A percentile compares a stretch with the other conserved stretches of the same genome.
These are phyloP conservation scores for Seriola quinqueradiata DNA, from an alignment of 2,113 vertebrate genomes.

Conservation along the genomic window DNA sequence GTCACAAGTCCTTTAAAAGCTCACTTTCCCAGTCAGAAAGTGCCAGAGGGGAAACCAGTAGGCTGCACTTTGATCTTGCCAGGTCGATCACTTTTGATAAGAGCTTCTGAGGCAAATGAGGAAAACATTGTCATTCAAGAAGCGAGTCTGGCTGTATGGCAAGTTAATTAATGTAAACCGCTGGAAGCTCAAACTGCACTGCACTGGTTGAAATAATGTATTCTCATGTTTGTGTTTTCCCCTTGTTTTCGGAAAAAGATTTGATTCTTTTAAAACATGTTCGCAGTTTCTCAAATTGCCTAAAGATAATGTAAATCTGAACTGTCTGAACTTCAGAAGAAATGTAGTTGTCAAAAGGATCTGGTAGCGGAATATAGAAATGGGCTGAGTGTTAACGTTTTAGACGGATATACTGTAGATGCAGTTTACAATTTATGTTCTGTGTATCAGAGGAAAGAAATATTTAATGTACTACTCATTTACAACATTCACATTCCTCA, in stretches of 20 bases:
- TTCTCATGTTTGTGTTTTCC: conserved; percentile 20
- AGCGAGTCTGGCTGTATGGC: conserved; percentile 23
- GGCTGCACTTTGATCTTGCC: conserved; percentile 79
- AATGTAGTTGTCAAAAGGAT: conserved; percentile 5
- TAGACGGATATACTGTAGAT: not conserved
- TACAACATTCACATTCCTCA: conserved; percentile 11
- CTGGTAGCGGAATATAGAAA: not conserved
- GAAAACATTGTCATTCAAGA: conserved; percentile 71
- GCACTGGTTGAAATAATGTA: conserved; percentile 16
- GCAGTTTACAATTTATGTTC: conserved; percentile 12
- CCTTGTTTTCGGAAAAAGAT: conserved; percentile 9
- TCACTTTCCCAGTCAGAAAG: conserved; percentile 63
- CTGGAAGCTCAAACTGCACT: conserved; percentile 35
- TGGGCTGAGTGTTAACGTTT: conserved; percentile 2
- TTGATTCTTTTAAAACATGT: conserved; percentile 36
- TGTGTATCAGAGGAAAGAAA: conserved; percentile 8
- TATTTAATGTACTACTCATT: conserved; percentile 7
- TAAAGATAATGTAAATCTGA: not conserved
- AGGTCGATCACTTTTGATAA: conserved; percentile 76
- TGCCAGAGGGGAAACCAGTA: conserved; percentile 65
- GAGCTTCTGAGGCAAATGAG: conserved; percentile 67
- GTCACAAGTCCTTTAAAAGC: conserved; percentile 77
- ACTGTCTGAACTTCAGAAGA: conserved; percentile 19
- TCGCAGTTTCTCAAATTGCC: conserved; percentile 6
- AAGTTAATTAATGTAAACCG: conserved; percentile 57